Percentiles rank a stretch among this genome's conserved stretches.
Conservation (phyloP, 2,113 vertebrate genomes). For the Ciconia stormi region DNA sequence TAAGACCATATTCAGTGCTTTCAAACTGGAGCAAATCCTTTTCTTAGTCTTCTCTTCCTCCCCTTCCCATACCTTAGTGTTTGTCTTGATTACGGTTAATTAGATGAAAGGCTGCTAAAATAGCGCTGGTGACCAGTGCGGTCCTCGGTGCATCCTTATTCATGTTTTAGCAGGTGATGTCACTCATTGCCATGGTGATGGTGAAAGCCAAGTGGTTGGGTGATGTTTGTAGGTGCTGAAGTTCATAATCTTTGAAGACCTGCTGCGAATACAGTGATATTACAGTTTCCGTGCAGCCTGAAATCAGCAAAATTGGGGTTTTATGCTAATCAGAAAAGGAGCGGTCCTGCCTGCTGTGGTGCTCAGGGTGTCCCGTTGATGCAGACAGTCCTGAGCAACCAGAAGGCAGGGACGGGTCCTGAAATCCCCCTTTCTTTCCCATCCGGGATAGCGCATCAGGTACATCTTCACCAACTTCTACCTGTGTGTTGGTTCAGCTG, state of each 20-base stretch:
- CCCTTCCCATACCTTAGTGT: neutral
- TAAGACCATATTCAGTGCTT: neutral
- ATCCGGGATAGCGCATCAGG: neutral
- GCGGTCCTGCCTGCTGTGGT: rapidly evolving
- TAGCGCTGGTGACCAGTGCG: neutral
- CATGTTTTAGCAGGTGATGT: neutral
- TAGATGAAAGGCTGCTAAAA: neutral
- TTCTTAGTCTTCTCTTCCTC: neutral
- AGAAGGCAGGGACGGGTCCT: neutral
- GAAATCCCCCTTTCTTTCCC: neutral
- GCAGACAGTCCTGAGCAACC: neutral
- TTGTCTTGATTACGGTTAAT: neutral
- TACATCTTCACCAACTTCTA: rapidly evolving
- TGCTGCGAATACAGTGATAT: neutral
- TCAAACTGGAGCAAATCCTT: neutral
- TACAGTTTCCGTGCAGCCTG: neutral
- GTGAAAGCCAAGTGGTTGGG: neutral
- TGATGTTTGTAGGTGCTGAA: neutral
- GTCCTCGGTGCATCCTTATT: neutral
- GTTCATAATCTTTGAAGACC: neutral
- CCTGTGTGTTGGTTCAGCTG: rapidly evolving
- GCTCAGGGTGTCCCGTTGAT: neutral
- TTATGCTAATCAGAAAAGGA: neutral
- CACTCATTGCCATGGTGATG: rapidly evolving
- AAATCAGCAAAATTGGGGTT: neutral